These are phyloP conservation scores for Pavo muticus DNA, from an alignment of 2,113 vertebrate genomes.

Conservation along the genomic window DNA sequence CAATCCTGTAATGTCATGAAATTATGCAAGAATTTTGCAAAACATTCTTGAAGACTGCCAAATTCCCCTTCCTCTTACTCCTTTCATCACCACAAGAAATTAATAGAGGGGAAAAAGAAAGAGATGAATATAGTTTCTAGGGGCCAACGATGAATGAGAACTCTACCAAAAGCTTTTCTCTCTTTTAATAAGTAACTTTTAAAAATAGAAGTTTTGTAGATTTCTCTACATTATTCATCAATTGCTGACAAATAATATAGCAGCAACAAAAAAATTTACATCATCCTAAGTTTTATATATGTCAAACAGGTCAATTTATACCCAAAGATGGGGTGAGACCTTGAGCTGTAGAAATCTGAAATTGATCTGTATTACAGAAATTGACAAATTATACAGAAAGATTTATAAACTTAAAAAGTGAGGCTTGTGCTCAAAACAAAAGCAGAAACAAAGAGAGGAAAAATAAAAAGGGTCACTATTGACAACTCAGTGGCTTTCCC, in stretches of 20 bases:
- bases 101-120: accelerated
- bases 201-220: accelerated
- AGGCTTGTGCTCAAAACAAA: neutral
- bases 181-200: neutral
- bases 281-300: neutral
- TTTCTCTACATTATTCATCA: neutral
- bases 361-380: neutral
- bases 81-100: neutral
- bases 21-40: neutral
- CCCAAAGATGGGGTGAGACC: neutral
- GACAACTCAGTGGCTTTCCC: neutral
- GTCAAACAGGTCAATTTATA: neutral
- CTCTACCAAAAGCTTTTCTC: neutral
- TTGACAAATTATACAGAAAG: neutral
- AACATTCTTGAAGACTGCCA: neutral
- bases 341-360: neutral
- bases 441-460: neutral
- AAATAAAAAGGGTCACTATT: neutral
- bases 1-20: neutral
- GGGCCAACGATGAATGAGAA: neutral
- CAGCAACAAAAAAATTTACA: neutral
- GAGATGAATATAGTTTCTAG: neutral
- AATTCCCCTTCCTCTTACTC: neutral
- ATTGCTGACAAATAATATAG: neutral
- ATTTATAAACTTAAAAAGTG: neutral